Evolutionary conservation across 2,113 vertebrate species (phyloP).

Genomic region (Xyliphius kryptos): DNA sequence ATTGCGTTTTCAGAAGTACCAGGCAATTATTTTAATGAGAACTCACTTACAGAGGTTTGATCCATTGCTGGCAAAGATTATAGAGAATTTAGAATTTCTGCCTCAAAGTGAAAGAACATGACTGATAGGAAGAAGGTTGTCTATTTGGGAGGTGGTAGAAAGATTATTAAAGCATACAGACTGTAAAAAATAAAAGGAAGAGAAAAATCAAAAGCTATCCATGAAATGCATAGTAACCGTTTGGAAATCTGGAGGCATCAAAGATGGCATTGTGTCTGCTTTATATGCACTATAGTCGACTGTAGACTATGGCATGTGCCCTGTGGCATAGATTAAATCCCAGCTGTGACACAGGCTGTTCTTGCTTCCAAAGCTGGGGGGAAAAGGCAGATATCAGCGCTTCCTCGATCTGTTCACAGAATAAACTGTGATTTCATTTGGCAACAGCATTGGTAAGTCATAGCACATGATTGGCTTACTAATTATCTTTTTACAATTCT

Average conservation of each 20-base stretch:
- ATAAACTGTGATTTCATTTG: background rate
- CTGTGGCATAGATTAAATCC: background rate
- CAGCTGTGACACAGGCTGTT: conserved; percentile 1
- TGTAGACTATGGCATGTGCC: background rate
- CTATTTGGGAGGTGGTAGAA: background rate
- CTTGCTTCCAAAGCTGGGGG: background rate
- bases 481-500: too few species aligned
- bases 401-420: too few species aligned
- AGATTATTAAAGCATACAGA: background rate
- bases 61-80: background rate
- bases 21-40: background rate
- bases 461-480: too few species aligned
- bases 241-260: background rate
- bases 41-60: background rate
- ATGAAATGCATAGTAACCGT: background rate
- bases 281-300: background rate
- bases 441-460: too few species aligned
- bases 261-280: background rate
- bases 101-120: background rate
- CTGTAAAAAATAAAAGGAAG: background rate
- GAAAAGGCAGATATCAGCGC: too few species aligned
- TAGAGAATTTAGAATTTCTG: background rate
- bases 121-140: background rate
- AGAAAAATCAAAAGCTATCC: background rate
- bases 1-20: background rate